These are phyloP conservation scores for Aphidius ervi DNA, from an alignment of 1,140 invertebrate species.

Conservation along the genomic window DNA sequence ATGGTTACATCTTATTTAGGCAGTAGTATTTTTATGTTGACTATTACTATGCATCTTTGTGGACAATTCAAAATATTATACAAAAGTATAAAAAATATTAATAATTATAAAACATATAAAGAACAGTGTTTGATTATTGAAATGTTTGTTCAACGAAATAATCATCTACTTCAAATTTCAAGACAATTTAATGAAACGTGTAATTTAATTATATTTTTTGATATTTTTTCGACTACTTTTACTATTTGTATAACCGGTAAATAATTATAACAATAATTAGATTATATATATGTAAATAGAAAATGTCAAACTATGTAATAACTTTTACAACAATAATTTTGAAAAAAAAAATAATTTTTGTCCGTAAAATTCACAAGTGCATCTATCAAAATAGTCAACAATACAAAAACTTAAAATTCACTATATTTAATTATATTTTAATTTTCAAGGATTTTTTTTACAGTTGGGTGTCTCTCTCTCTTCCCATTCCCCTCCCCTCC, in stretches of 20 bases:
- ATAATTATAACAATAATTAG: too few species aligned
- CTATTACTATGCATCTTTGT: slow-evolving; percentile 23
- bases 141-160: slow-evolving; percentile 14
- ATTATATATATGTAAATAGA: too few species aligned
- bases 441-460: too few species aligned
- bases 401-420: too few species aligned
- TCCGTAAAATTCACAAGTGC: too few species aligned
- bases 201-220: slow-evolving; percentile 17
- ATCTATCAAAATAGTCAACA: too few species aligned
- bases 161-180: slow-evolving; percentile 12
- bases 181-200: slow-evolving; percentile 20
- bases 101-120: background rate
- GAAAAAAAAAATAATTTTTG: too few species aligned
- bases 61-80: slow-evolving; percentile 23
- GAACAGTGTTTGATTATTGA: background rate
- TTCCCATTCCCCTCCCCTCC: too few species aligned
- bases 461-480: too few species aligned
- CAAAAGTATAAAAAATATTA: slow-evolving; percentile 15
- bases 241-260: slow-evolving; percentile 22
- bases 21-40: slow-evolving; percentile 21
- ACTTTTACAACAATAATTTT: too few species aligned
- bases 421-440: too few species aligned
- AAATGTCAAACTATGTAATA: too few species aligned
- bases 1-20: slow-evolving; percentile 18
- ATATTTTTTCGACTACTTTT: slow-evolving; percentile 17